These are phyloP conservation scores for Catharus minimus DNA, from an alignment of 2,113 vertebrate genomes.

Conservation along the genomic window DNA sequence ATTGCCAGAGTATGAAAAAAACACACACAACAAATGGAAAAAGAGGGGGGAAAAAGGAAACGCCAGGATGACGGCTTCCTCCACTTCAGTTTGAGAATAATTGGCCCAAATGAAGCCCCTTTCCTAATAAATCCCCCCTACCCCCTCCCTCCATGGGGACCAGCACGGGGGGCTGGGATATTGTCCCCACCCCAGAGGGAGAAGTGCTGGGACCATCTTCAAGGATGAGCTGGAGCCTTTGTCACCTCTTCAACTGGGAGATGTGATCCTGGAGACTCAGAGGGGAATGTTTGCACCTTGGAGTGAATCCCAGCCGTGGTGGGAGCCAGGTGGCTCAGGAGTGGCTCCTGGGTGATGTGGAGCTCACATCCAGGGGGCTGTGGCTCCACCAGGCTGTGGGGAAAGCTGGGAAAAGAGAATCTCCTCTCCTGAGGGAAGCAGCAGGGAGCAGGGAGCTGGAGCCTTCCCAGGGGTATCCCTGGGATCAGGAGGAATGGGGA, in stretches of 20 bases:
- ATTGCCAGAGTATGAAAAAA: conserved; percentile 47
- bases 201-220: neutral
- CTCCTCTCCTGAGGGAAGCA: neutral
- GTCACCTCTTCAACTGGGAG: neutral
- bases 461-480: neutral
- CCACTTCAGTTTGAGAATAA: conserved; percentile 73
- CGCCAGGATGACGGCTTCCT: conserved; percentile 13
- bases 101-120: conserved; percentile 73
- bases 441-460: neutral
- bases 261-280: neutral
- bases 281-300: neutral
- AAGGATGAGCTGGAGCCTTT: neutral
- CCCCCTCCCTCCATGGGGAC: neutral
- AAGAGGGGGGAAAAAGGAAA: neutral
- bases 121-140: neutral
- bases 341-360: neutral
- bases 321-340: neutral
- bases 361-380: neutral
- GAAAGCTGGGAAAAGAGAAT: neutral
- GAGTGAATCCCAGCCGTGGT: neutral
- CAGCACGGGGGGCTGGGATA: neutral
- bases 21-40: conserved; percentile 58
- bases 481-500: neutral
- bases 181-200: neutral
- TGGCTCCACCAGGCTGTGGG: neutral